Conservation (phyloP, 2,797 vertebrate genomes). For the Trematomus bernacchii region DNA sequence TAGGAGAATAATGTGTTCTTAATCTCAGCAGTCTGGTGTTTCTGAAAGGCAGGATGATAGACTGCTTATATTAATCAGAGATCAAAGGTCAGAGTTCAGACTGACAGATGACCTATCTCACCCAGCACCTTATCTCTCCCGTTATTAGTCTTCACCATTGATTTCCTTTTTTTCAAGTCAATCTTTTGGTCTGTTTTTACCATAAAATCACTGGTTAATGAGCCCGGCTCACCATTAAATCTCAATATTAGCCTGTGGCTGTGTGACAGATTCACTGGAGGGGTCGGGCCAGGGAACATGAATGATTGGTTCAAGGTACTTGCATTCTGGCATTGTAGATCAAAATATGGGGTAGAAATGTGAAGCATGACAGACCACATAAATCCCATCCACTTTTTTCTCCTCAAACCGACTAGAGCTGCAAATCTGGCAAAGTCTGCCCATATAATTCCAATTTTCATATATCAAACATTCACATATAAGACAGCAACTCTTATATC, state of each 20-base stretch:
- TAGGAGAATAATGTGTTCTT: conserved; percentile 13
- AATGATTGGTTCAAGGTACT: conserved; percentile 61
- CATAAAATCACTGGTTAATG: conserved; percentile 67
- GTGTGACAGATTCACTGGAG: conserved; percentile 48
- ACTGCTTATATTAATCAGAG: conserved; percentile 36
- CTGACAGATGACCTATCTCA: conserved; percentile 60
- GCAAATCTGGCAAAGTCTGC: conserved; percentile 53
- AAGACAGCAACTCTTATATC: conserved; percentile 44
- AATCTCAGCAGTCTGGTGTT: conserved; percentile 6
- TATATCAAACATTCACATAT: conserved; percentile 54
- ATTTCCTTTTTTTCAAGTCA: conserved; percentile 66
- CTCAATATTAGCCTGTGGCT: conserved; percentile 32
- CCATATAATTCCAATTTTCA: conserved; percentile 65
- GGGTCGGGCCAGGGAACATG: conserved; percentile 26
- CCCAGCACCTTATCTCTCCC: conserved; percentile 42
- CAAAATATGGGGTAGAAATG: conserved; percentile 56
- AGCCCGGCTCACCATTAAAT: conserved; percentile 59
- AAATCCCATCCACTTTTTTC: conserved; percentile 52
- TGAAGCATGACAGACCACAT: conserved; percentile 54
- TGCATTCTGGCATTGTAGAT: conserved; percentile 51
- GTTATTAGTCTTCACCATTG: conserved; percentile 59
- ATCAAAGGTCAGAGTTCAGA: conserved; percentile 64
- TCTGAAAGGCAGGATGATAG: conserved; percentile 23
- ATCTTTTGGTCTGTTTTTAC: conserved; percentile 57
- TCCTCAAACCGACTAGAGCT: conserved; percentile 32